phyloP scores from a whole-genome alignment of 2,888 invertebrate genomes.

The Andrena bucephala region DNA sequence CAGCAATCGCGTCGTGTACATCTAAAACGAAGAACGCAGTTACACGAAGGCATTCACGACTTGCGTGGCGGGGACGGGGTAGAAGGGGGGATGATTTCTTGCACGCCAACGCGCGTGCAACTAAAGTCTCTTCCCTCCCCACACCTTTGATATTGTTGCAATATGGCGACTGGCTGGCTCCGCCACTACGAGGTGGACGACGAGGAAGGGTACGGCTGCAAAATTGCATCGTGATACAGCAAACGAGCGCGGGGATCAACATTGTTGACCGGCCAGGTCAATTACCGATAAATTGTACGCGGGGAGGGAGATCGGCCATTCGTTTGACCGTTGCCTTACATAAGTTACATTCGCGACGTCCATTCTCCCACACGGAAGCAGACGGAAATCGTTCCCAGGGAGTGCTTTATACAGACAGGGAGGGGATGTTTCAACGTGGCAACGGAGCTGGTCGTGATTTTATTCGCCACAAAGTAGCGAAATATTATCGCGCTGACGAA shows the following conservation, averaged over 20 bases:
- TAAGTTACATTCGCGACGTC: background rate
- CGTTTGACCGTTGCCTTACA: background rate
- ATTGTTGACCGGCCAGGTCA: background rate
- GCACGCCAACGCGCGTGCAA: conserved; percentile 60
- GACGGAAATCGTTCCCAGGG: background rate
- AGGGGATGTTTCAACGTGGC: background rate
- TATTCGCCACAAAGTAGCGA: conserved; percentile 56
- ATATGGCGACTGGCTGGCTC: conserved; percentile 26
- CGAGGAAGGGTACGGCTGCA: background rate
- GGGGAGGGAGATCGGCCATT: background rate
- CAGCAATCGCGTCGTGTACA: conserved; percentile 38
- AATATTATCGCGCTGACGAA: conserved; percentile 45
- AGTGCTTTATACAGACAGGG: background rate
- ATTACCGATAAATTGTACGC: background rate
- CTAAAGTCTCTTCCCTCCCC: conserved; percentile 31
- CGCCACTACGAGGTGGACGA: background rate
- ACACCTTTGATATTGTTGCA: conserved; percentile 50
- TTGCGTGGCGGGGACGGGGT: conserved; percentile 47
- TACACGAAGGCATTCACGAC: conserved; percentile 39
- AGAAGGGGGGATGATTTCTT: conserved; percentile 28
- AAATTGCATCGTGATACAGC: background rate
- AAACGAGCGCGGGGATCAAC: conserved; percentile 7
- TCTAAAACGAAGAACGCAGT: conserved; percentile 27
- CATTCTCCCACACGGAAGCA: conserved; percentile 8
- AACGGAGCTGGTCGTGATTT: conserved; percentile 21